A percentile compares a stretch with the other conserved stretches of the same genome.
Conservation (phyloP, 2,888 invertebrate species). For the Brenthis daphne region DNA sequence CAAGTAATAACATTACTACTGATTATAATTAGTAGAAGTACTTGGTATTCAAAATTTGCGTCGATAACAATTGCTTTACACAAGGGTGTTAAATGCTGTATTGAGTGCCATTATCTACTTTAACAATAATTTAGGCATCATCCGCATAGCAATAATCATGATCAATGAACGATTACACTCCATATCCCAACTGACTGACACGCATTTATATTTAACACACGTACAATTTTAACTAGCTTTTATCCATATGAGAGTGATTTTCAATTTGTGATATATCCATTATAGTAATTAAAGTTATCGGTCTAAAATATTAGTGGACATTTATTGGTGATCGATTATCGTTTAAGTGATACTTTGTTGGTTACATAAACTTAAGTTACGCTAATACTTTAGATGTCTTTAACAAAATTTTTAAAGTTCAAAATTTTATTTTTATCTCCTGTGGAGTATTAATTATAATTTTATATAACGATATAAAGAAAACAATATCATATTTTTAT, state of each 20-base stretch:
- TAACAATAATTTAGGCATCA: constrained; percentile 15
- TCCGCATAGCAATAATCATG: constrained; percentile 6
- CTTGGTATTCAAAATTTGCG: no score
- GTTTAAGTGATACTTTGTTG: not conserved
- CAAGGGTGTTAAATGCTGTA: constrained; percentile 3
- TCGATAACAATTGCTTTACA: not conserved
- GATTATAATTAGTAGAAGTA: no score
- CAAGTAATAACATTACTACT: no score
- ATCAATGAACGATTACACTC: constrained; percentile 20
- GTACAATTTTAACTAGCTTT: constrained; percentile 13
- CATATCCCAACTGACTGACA: constrained; percentile 22
- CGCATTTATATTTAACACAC: constrained; percentile 18
- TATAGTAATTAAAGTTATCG: constrained; percentile 2
- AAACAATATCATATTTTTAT: no score
- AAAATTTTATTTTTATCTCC: no score
- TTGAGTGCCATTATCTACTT: constrained; percentile 4
- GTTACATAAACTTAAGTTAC: no score
- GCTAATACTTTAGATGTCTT: no score
- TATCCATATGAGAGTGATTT: constrained; percentile 12
- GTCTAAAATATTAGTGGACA: not conserved
- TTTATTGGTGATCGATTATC: not conserved
- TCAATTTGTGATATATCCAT: not conserved
- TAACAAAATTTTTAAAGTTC: no score
- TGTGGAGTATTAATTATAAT: no score
- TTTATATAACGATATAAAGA: no score